Evolutionary conservation across 2,888 invertebrate species (phyloP).

Genomic region (Periphyllus acericola): DNA sequence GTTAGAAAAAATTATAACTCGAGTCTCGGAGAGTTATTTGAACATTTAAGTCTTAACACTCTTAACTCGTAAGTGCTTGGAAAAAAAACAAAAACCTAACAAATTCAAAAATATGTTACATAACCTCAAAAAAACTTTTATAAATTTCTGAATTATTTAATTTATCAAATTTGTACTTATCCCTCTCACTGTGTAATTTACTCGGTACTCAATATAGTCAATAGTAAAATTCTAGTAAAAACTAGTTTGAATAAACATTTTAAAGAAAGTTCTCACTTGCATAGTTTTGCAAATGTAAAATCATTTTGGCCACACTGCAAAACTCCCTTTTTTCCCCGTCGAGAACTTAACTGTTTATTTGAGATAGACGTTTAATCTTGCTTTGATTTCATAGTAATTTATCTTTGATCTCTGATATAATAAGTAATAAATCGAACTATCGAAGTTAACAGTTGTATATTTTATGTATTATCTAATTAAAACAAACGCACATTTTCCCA

Average conservation of each 20-base stretch:
- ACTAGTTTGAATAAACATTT: background rate
- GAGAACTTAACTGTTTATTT: slow-evolving; percentile 46
- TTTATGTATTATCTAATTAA: no score
- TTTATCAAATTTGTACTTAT: no score
- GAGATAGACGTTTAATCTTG: background rate
- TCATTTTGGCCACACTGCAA: slow-evolving; percentile 48
- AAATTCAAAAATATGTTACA: slow-evolving; percentile 43
- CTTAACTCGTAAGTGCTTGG: background rate
- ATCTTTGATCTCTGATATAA: background rate
- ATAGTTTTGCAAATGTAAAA: background rate
- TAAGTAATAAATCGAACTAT: no score
- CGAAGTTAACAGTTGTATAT: no score
- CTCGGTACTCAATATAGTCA: no score
- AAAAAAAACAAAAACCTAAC: slow-evolving; percentile 39
- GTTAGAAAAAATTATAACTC: background rate
- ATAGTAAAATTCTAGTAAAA: background rate
- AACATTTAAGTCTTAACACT: no score
- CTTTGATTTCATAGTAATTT: background rate
- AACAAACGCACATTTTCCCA: background rate
- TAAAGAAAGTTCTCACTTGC: background rate
- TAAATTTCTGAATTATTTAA: slow-evolving; percentile 17
- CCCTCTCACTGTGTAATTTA: no score
- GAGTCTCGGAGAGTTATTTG: no score
- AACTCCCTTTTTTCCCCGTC: background rate
- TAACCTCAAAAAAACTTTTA: slow-evolving; percentile 40